Evolutionary conservation across 1,140 invertebrate genomes (phyloP).

Genomic region (Chironomus striatipennis): DNA sequence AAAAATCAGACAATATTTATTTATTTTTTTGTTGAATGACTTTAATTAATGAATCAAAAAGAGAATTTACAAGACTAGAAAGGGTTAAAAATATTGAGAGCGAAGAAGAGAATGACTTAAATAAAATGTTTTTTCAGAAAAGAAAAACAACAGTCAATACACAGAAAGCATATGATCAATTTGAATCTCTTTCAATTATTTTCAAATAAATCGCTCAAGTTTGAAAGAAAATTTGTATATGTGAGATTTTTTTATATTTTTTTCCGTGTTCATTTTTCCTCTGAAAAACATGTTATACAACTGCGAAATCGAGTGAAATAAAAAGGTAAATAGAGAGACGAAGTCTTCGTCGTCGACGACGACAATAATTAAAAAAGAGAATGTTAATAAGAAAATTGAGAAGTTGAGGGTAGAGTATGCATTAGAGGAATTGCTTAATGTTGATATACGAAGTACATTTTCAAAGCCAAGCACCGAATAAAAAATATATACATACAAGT

Average conservation of each 20-base stretch:
- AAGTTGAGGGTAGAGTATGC: constrained; percentile 16
- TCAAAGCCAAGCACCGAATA: neutral
- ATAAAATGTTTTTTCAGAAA: neutral
- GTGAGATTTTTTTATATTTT: neutral
- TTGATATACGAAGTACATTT: neutral
- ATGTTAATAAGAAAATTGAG: constrained; percentile 23
- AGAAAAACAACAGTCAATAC: neutral
- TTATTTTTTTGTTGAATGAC: neutral
- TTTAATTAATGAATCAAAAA: constrained; percentile 7
- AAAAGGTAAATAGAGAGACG: constrained; percentile 3
- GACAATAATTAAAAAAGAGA: constrained; percentile 22
- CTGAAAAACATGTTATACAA: constrained; percentile 2
- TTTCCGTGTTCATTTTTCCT: neutral
- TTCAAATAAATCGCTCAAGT: neutral
- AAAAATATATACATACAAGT: neutral
- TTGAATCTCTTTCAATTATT: constrained; percentile 14
- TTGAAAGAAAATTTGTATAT: neutral
- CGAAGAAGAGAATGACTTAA: neutral
- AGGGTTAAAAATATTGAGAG: neutral
- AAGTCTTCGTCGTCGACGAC: neutral
- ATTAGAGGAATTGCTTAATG: neutral
- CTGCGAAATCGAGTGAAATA: neutral
- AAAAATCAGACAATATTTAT: neutral
- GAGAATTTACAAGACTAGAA: neutral
- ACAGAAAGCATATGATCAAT: neutral